Percentiles rank a stretch among this genome's conserved stretches.
Evolutionary conservation across 2,888 invertebrate genomes (phyloP).

Genomic region (Lacanobia wlatinum): DNA sequence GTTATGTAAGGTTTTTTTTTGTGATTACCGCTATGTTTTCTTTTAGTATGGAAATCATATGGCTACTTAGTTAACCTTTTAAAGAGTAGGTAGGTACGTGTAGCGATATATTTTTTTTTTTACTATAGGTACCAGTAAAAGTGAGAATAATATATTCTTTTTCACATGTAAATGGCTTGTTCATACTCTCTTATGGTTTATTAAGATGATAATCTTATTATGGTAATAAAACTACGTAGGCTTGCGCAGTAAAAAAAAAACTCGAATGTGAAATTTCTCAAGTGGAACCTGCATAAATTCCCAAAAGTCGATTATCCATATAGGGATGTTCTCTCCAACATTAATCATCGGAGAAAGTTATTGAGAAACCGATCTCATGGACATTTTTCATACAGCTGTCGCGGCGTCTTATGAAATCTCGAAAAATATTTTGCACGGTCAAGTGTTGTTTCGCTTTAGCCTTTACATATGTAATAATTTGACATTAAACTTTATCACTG

Average conservation of each 20-base stretch:
- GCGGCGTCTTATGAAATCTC: slow-evolving; percentile 21
- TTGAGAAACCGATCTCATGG: slow-evolving; percentile 44
- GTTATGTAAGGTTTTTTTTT: slow-evolving; percentile 17
- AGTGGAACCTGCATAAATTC: slow-evolving; percentile 23
- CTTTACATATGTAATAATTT: neutral
- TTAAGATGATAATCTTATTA: slow-evolving; percentile 40
- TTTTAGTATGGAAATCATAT: slow-evolving; percentile 7
- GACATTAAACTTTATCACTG: slow-evolving; percentile 1
- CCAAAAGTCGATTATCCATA: slow-evolving; percentile 59
- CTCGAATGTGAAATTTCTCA: slow-evolving; percentile 41
- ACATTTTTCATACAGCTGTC: slow-evolving; percentile 30
- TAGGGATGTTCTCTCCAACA: slow-evolving; percentile 36
- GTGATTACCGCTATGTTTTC: neutral
- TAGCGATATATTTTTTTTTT: neutral
- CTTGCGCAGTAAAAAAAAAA: slow-evolving; percentile 17
- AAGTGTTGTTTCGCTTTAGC: slow-evolving; percentile 14
- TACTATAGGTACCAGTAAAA: neutral
- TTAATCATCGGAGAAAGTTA: slow-evolving; percentile 61
- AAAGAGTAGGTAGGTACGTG: neutral
- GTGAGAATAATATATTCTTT: neutral
- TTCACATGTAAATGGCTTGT: slow-evolving; percentile 10
- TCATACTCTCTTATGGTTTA: neutral
- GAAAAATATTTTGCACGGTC: slow-evolving; percentile 24
- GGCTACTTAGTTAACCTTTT: neutral
- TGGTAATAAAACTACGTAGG: slow-evolving; percentile 11